Percentiles rank a stretch among this genome's conserved stretches.
phyloP scores from a whole-genome alignment of 2,888 invertebrate species.

The Parapristionchus giblindavisi region DNA sequence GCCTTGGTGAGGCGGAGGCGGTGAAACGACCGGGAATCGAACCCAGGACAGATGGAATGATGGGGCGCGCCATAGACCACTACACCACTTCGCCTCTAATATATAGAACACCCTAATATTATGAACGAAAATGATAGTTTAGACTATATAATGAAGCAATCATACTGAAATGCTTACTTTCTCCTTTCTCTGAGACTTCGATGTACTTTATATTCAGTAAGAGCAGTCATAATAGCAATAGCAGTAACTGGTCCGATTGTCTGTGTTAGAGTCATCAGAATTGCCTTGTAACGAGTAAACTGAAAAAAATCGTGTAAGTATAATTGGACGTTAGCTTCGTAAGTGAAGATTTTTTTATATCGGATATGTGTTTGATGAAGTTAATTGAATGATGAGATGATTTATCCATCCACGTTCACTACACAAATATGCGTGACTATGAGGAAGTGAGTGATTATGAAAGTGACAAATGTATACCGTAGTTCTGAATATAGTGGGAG shows the following conservation, averaged over 20 bases:
- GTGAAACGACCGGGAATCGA: too few relatives aligned
- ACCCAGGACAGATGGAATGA: too few relatives aligned
- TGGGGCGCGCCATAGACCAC: too few relatives aligned
- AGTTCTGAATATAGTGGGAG: constrained; percentile 58
- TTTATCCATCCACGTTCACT: too few relatives aligned
- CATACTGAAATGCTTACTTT: constrained; percentile 50
- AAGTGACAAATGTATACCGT: constrained; percentile 39
- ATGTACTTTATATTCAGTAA: constrained; percentile 64
- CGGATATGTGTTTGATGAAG: background rate
- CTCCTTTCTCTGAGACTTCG: constrained; percentile 60
- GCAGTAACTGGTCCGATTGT: constrained; percentile 64
- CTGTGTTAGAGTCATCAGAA: constrained; percentile 61
- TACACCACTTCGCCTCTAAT: too few relatives aligned
- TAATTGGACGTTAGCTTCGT: too few relatives aligned
- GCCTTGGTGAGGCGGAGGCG: too few relatives aligned
- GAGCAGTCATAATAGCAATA: constrained; percentile 62
- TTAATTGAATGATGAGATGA: background rate
- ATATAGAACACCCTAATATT: too few relatives aligned
- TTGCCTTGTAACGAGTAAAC: constrained; percentile 59
- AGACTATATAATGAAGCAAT: constrained; percentile 5
- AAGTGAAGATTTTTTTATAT: background rate
- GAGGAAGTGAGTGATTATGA: too few relatives aligned
- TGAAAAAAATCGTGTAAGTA: too few relatives aligned
- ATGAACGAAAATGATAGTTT: background rate
- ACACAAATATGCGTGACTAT: too few relatives aligned